Percentiles rank a stretch among this genome's conserved stretches.
These are phyloP conservation scores for Corvus moneduloides DNA, from an alignment of 2,113 vertebrate species.

Conservation along the genomic window DNA sequence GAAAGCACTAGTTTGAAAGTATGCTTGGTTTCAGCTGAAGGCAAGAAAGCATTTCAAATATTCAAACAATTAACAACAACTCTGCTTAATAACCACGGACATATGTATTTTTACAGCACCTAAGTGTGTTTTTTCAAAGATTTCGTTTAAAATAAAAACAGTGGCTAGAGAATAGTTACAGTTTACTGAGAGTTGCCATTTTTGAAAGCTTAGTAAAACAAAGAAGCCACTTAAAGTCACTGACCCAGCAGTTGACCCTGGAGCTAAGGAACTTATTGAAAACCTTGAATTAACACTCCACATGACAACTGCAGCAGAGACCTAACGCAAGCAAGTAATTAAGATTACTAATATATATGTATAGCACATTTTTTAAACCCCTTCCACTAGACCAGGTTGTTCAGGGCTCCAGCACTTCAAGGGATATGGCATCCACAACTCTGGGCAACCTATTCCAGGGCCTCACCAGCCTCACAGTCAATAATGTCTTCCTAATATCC, in stretches of 20 bases:
- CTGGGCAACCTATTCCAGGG: neutral
- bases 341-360: neutral
- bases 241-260: slow-evolving; percentile 55
- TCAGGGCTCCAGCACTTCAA: neutral
- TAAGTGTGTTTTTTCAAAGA: neutral
- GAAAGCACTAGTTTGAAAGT: neutral
- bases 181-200: neutral
- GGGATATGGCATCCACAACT: neutral
- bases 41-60: neutral
- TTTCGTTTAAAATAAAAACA: neutral
- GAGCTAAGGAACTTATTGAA: neutral
- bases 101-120: neutral
- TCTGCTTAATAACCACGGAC: neutral
- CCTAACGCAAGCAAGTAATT: neutral
- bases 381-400: neutral
- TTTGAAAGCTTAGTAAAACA: slow-evolving; percentile 38
- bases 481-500: neutral
- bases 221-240: slow-evolving; percentile 28
- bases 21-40: neutral
- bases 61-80: neutral
- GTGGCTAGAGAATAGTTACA: neutral
- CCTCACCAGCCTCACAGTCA: neutral
- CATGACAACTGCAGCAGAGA: neutral
- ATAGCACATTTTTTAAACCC: neutral
- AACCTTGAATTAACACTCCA: neutral